phyloP scores from a whole-genome alignment of 2,888 invertebrate genomes.

The Meiosimyza platycephala region DNA sequence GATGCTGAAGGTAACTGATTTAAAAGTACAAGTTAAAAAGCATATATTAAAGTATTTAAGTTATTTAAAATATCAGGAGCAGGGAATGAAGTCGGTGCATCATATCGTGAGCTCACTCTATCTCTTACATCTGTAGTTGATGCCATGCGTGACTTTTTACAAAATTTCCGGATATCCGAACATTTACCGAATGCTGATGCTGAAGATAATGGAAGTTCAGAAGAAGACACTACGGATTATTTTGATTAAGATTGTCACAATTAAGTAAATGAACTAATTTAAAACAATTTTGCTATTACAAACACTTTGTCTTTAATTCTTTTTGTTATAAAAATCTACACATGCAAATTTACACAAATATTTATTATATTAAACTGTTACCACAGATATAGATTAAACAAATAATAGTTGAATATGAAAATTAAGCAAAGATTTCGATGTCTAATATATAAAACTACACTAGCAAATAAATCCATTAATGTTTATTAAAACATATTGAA shows the following conservation, averaged over 20 bases:
- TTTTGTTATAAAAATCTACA: constrained; percentile 8
- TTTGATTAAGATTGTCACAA: constrained; percentile 53
- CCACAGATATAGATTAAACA: background rate
- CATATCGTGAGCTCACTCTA: constrained; percentile 68
- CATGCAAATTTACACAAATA: constrained; percentile 1
- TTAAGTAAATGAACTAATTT: constrained; percentile 22
- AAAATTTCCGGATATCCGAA: constrained; percentile 74
- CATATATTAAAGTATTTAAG: constrained; percentile 45
- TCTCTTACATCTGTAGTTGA: constrained; percentile 77
- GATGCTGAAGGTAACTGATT: constrained; percentile 45
- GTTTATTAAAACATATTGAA: too few relatives aligned
- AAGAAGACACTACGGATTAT: constrained; percentile 69
- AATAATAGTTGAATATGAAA: constrained; percentile 4
- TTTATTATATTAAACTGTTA: background rate
- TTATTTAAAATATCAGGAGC: constrained; percentile 50
- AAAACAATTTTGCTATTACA: background rate
- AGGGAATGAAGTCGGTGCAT: constrained; percentile 63
- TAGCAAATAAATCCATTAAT: constrained; percentile 5
- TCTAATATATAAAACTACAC: background rate
- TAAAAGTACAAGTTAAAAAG: background rate
- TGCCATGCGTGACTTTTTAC: constrained; percentile 78
- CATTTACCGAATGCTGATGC: constrained; percentile 67
- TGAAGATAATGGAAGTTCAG: constrained; percentile 64
- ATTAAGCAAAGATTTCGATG: background rate
- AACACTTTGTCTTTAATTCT: too few relatives aligned